phyloP scores from a whole-genome alignment of 2,888 invertebrate species.

The Eugnorisma glareosa region DNA sequence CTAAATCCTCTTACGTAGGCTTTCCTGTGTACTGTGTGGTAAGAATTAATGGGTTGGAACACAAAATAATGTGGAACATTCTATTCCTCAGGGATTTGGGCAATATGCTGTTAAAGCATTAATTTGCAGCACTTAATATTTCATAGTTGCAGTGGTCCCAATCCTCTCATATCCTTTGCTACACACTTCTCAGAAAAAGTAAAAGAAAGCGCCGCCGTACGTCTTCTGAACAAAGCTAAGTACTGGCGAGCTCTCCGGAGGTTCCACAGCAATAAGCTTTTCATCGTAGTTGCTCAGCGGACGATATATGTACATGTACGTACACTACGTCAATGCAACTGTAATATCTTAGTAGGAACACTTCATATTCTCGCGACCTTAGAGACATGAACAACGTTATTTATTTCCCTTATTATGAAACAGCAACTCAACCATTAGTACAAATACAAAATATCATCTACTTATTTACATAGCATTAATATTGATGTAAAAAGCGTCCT shows the following conservation, averaged over 20 bases:
- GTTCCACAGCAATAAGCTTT: conserved; percentile 72
- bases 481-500: conserved; percentile 44
- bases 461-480: conserved; percentile 53
- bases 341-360: conserved; percentile 23
- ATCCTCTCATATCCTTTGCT: conserved; percentile 55
- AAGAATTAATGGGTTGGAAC: conserved; percentile 44
- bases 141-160: conserved; percentile 41
- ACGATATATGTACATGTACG: conserved; percentile 49
- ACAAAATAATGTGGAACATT: conserved; percentile 39
- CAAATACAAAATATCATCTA: conserved; percentile 40
- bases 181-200: conserved; percentile 48
- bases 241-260: conserved; percentile 69
- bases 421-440: conserved; percentile 42
- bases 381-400: conserved; percentile 19
- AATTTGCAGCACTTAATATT: conserved; percentile 39
- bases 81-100: conserved; percentile 21
- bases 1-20: conserved; percentile 54
- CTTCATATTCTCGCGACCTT: conserved; percentile 20
- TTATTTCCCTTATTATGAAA: conserved; percentile 52
- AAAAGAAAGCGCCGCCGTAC: conserved; percentile 64
- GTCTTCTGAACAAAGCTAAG: conserved; percentile 73
- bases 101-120: conserved; percentile 14
- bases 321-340: conserved; percentile 36
- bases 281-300: conserved; percentile 68
- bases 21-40: conserved; percentile 39